Conservation (phyloP, 2,888 invertebrate species). For the Timandra comae region DNA sequence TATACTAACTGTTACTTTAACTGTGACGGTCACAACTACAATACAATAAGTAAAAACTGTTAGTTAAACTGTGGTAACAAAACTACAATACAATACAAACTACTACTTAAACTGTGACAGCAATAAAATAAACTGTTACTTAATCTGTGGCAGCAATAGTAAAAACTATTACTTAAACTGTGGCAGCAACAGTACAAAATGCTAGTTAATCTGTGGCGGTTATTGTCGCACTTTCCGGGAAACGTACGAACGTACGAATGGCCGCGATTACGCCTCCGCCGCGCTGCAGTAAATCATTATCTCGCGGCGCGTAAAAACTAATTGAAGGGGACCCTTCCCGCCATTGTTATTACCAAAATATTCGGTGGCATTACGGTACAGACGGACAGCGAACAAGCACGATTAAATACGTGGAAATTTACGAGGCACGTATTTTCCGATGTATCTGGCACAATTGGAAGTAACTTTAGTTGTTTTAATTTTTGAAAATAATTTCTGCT, state of each 20-base stretch:
- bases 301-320: slow-evolving; percentile 54
- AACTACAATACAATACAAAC: slow-evolving; percentile 2
- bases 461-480: too few relatives aligned
- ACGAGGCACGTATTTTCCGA: too few relatives aligned
- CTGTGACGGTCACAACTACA: slow-evolving; percentile 26
- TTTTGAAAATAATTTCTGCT: too few relatives aligned
- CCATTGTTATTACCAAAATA: slow-evolving; percentile 43
- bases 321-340: slow-evolving; percentile 54
- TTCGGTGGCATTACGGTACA: neutral
- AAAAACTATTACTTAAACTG: too few relatives aligned
- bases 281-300: slow-evolving; percentile 58
- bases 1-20: neutral
- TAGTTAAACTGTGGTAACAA: too few relatives aligned
- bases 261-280: slow-evolving; percentile 37
- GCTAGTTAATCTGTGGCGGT: slow-evolving; percentile 1
- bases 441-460: too few relatives aligned
- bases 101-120: too few relatives aligned
- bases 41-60: too few relatives aligned
- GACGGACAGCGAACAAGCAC: too few relatives aligned
- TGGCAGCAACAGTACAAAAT: slow-evolving; percentile 1
- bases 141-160: slow-evolving; percentile 37
- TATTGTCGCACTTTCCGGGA: slow-evolving; percentile 66
- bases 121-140: neutral
- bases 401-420: too few relatives aligned
- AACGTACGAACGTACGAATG: slow-evolving; percentile 50